Base-by-base conservation (phyloP, 2,797 vertebrate species). In the Gymnothorax javanicus region DNA sequence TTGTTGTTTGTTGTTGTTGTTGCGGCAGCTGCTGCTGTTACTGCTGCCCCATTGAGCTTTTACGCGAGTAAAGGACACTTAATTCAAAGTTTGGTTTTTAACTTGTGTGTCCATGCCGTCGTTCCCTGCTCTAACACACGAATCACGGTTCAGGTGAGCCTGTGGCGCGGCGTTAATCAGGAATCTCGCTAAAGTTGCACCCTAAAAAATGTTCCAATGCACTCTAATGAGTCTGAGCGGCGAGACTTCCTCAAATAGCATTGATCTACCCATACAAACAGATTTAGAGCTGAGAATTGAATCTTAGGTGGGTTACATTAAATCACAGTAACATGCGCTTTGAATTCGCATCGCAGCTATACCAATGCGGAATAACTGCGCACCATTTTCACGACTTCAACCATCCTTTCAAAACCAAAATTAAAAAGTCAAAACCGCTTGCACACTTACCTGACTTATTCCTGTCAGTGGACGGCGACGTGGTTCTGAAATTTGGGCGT, bases 401-500 rank as follows among this genome's bases (percentile, higher is more conserved):
- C 25, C 20, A 73, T 50, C 6, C 17, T 56, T 73, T n/a, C 71
- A 33, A n/a, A 83, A 33, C 56, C 17, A 3, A 50, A 25, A 54
- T 82, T 64, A 58, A 59, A 15, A 67, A 27, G 64, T 50, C 43
- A 9, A 87, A 79, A 85, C 59, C 77, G 50, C 75, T 27, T 84
- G 64, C 64, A 17, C 54, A 50, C 91, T 91, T 92, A 93, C 92
- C 92, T 91, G 59, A 11, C 43, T 81, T 77, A 88, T 79, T 87
- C 75, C 87, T 84, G 88, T 86, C 84, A 81, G 89, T 85, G 91
- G 87, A 91, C 88, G 92, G 91, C 91, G 90, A 90, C 83, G 89
- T 87, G 90, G 91, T 92, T 89, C 91, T 91, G 91, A 92, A 89
- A 91, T 89, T 86, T 43, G 89, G 87, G 85, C 85, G 89, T 84